Evolutionary conservation across 2,113 vertebrate genomes (phyloP).

Genomic region (Pomatorhinus ruficollis): DNA sequence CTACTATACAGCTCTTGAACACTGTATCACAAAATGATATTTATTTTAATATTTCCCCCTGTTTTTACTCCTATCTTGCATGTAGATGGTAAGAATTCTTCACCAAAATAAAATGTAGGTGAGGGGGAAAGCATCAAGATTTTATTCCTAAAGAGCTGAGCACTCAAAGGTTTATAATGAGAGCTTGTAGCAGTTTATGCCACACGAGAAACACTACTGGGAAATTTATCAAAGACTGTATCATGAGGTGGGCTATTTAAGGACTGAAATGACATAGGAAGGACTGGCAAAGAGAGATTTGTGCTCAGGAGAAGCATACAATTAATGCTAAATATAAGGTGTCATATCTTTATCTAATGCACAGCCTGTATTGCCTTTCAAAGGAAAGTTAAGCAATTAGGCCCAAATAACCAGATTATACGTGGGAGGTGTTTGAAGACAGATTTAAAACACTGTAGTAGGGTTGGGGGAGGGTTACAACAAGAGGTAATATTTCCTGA

Average conservation of each 20-base stretch:
- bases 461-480: slow-evolving; percentile 18
- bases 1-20: not conserved
- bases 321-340: slow-evolving; percentile 73
- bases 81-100: not conserved
- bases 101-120: not conserved
- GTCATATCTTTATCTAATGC: slow-evolving; percentile 47
- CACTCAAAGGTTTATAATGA: slow-evolving; percentile 15
- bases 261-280: slow-evolving; percentile 65
- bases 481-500: slow-evolving; percentile 40
- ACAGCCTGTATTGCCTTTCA: not conserved
- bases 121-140: not conserved
- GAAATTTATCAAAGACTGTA: slow-evolving; percentile 53
- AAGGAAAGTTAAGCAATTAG: slow-evolving; percentile 57
- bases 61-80: not conserved
- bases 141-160: not conserved
- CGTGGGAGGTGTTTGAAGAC: slow-evolving; percentile 39
- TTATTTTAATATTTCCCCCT: not conserved
- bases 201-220: not conserved
- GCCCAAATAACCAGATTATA: slow-evolving; percentile 41
- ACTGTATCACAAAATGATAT: not conserved
- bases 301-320: slow-evolving; percentile 29
- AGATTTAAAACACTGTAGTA: slow-evolving; percentile 27
- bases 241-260: slow-evolving; percentile 62
- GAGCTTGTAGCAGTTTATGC: slow-evolving; percentile 36
- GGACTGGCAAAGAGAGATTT: slow-evolving; percentile 13